Percentiles rank a stretch among this genome's conserved stretches.
These are phyloP conservation scores for Muscina levida DNA, from an alignment of 2,888 invertebrate species.

Conservation along the genomic window DNA sequence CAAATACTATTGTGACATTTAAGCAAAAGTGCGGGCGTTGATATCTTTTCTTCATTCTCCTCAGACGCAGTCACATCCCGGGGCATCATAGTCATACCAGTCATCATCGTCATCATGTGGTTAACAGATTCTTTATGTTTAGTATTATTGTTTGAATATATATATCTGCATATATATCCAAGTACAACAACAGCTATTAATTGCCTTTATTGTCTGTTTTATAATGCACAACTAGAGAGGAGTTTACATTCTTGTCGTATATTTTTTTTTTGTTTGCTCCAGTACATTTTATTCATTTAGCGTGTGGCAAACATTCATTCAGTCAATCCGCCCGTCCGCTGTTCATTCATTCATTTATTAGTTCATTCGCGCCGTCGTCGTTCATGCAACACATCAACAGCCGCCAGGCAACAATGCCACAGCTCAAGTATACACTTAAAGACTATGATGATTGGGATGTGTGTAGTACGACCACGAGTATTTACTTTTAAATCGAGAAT, in stretches of 20 bases:
- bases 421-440: slow-evolving; percentile 13
- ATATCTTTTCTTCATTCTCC: slow-evolving; percentile 63
- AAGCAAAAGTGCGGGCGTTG: slow-evolving; percentile 65
- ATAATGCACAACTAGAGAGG: slow-evolving; percentile 58
- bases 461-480: slow-evolving; percentile 14
- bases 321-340: background rate
- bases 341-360: slow-evolving; percentile 51
- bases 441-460: too few species aligned
- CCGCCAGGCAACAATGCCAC: slow-evolving; percentile 34
- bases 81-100: slow-evolving; percentile 11
- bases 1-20: slow-evolving; percentile 58
- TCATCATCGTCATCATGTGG: slow-evolving; percentile 64
- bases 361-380: slow-evolving; percentile 35
- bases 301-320: slow-evolving; percentile 65
- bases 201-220: slow-evolving; percentile 66
- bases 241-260: slow-evolving; percentile 42
- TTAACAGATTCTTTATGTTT: slow-evolving; percentile 66
- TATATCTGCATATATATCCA: slow-evolving; percentile 26
- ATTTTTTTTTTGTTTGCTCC: slow-evolving; percentile 31
- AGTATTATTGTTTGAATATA: slow-evolving; percentile 61
- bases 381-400: slow-evolving; percentile 45
- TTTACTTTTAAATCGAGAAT: background rate
- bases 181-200: slow-evolving; percentile 56
- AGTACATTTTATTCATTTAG: slow-evolving; percentile 43
- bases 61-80: slow-evolving; percentile 21